Percentiles rank a stretch among this genome's conserved stretches.
Conservation (phyloP, 2,888 invertebrate species). For the Piscicola geometra region DNA sequence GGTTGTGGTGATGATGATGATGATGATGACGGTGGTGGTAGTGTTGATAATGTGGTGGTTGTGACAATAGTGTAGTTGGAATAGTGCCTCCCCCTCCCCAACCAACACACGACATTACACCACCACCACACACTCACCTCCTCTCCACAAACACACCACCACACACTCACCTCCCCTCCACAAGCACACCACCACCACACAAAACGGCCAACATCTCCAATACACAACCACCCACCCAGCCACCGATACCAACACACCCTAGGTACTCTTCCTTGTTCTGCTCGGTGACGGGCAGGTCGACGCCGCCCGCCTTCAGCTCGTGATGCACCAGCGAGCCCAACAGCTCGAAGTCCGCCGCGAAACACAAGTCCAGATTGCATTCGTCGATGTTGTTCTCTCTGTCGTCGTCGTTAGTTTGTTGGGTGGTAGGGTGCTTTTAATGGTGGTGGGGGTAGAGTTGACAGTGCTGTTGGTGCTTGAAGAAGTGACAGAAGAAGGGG, state of each 20-base stretch:
- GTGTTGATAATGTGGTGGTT: too few relatives aligned
- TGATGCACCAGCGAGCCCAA: slow-evolving; percentile 95
- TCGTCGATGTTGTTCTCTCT: slow-evolving; percentile 75
- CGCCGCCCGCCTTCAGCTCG: slow-evolving; percentile 86
- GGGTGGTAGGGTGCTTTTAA: neutral
- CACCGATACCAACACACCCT: too few relatives aligned
- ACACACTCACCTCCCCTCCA: too few relatives aligned
- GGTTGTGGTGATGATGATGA: too few relatives aligned
- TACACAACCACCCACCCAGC: too few relatives aligned
- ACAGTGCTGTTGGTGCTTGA: too few relatives aligned
- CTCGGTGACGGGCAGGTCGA: slow-evolving; percentile 80
- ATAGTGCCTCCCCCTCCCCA: too few relatives aligned
- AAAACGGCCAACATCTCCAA: too few relatives aligned
- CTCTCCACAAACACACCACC: neutral
- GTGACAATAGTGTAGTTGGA: too few relatives aligned
- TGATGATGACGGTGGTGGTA: too few relatives aligned
- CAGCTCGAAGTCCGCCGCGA: slow-evolving; percentile 95
- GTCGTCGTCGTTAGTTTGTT: slow-evolving; percentile 30
- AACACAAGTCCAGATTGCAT: slow-evolving; percentile 86
- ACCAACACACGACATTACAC: neutral
- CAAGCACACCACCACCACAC: too few relatives aligned
- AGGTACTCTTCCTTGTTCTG: slow-evolving; percentile 95
- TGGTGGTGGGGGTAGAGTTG: neutral
- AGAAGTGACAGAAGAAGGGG: too few relatives aligned
- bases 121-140: neutral